Conservation (phyloP, 2,888 invertebrate genomes). For the Phlogophora meticulosa region DNA sequence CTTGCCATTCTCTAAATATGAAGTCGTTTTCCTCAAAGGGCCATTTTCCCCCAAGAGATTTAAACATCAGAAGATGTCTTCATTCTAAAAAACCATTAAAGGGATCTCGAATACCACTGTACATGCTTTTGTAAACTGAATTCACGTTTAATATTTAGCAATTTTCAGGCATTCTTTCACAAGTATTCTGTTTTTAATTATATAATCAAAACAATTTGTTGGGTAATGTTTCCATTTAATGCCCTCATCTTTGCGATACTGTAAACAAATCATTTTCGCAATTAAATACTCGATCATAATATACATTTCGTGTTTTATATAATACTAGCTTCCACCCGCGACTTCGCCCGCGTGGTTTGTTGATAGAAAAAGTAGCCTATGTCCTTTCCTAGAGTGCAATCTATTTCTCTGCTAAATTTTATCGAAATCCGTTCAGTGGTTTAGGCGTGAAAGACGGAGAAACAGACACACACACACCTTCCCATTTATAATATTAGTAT, state of each 20-base stretch:
- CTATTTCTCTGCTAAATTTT: too few relatives aligned
- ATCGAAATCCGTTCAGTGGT: too few relatives aligned
- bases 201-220: neutral
- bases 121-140: conserved; percentile 39
- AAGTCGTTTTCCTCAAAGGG: conserved; percentile 80
- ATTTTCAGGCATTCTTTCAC: conserved; percentile 13
- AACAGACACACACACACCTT: too few relatives aligned
- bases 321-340: too few relatives aligned
- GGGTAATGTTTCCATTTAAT: neutral
- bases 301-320: too few relatives aligned
- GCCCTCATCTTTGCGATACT: neutral
- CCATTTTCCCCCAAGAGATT: conserved; percentile 76
- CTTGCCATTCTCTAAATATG: conserved; percentile 70
- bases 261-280: neutral
- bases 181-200: conserved; percentile 18
- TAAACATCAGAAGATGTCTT: conserved; percentile 71
- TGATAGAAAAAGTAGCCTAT: too few relatives aligned
- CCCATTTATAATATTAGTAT: too few relatives aligned
- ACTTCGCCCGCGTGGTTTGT: too few relatives aligned
- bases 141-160: conserved; percentile 32
- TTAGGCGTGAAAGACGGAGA: too few relatives aligned
- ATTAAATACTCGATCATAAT: neutral
- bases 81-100: conserved; percentile 71
- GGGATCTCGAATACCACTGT: conserved; percentile 56
- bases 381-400: too few relatives aligned